Evolutionary conservation across 1,140 invertebrate genomes (phyloP), one percentile per base, ranked within the genome.

Genomic region (Heliothis subflexa): DNA sequence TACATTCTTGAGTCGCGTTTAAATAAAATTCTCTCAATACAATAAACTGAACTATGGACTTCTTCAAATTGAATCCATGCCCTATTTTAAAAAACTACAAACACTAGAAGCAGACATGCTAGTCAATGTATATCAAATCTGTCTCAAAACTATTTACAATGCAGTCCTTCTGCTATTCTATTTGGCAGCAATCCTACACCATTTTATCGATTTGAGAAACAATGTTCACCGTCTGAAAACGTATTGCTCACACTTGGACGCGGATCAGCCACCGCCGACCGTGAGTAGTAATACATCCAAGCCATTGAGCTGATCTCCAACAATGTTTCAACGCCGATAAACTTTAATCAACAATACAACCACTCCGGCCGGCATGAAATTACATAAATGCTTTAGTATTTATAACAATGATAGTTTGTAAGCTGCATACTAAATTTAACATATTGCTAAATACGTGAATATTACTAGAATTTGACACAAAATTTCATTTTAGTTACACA

Each of bases 181-280:
- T 64, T 64, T 64, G 61, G 61, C 61, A 64, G 40, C 33, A 40
- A 64, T 18, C n/a, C 61, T 18, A 47, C 61, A 64, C 33, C n/a
- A n/a, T n/a, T 33, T 18, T 64, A 64, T 64, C 16, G 61, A 64
- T 64, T 64, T 47, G 61, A 64, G 33, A 33, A 64, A 64, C 40
- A 18, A 45, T 64, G 40, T 64, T 64, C 45, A 62, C 25, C n/a
- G 16, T 47, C 2, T 16, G 1, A 18, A 47, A 18, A 64, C 33
- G 16, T 64, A 64, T 18, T 64, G 61, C 16, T 64, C 40, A 64
- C 45, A 64, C 61, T 64, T 64, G 11, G 61, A 64, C 40, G 61
- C 33, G n/a, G 61, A 64, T 64, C 61, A 64, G 18, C 40, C 61
- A 18, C 40, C 11, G 52, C 52, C n/a, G 18, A 33, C 33, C 33